These are phyloP conservation scores for Xyliphius kryptos DNA, from an alignment of 2,113 vertebrate species.

Conservation along the genomic window DNA sequence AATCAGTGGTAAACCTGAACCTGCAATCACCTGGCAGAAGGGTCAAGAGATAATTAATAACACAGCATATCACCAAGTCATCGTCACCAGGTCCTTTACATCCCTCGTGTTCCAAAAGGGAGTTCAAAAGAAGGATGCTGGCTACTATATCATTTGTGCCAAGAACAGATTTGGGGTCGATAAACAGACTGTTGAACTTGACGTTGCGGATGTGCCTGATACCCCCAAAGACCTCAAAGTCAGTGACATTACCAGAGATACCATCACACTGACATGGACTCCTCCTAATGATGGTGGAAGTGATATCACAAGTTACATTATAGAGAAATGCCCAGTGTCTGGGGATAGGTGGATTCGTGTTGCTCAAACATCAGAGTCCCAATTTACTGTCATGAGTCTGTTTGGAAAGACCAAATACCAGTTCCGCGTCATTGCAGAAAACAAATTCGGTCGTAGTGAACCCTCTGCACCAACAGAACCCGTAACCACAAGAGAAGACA, in stretches of 20 bases:
- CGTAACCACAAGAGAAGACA: constrained; percentile 90
- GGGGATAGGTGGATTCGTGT: constrained; percentile 93
- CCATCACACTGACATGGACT: constrained; percentile 87
- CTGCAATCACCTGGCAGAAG: constrained; percentile 94
- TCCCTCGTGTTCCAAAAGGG: constrained; percentile 94
- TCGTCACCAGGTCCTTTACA: constrained; percentile 93
- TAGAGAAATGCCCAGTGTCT: constrained; percentile 92
- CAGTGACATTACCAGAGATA: constrained; percentile 83
- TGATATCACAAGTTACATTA: constrained; percentile 80
- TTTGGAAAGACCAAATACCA: constrained; percentile 97
- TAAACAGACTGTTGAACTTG: constrained; percentile 95
- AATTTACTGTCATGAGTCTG: constrained; percentile 84
- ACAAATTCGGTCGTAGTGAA: constrained; percentile 85
- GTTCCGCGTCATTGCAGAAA: constrained; percentile 95
- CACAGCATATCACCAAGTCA: constrained; percentile 89
- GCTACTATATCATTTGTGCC: constrained; percentile 92
- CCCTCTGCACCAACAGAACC: constrained; percentile 86
- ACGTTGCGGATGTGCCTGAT: constrained; percentile 92
- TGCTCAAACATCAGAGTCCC: constrained; percentile 80
- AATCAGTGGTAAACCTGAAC: constrained; percentile 90
- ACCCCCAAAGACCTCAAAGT: constrained; percentile 84
- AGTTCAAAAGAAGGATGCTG: constrained; percentile 86
- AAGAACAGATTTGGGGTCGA: constrained; percentile 96
- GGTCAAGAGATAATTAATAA: constrained; percentile 95
- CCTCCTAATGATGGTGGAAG: constrained; percentile 91